A percentile compares a stretch with the other conserved stretches of the same genome.
Conservation (phyloP, 2,797 vertebrate species). For the Synanceia verrucosa region DNA sequence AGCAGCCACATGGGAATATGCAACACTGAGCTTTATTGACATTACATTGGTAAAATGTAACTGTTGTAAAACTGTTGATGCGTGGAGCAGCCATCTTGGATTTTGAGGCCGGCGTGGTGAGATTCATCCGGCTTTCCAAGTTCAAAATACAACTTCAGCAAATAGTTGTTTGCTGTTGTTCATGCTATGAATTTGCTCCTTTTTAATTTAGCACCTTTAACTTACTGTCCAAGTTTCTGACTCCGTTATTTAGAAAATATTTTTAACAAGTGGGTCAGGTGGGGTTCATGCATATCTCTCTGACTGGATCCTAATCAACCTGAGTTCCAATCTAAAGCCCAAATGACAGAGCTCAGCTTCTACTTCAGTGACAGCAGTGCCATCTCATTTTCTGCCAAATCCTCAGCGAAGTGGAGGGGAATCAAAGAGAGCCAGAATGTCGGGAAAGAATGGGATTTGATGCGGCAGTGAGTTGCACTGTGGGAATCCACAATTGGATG, state of each 20-base stretch:
- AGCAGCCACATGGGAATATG: too few relatives aligned
- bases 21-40: not conserved
- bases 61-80: too few relatives aligned
- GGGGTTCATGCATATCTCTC: constrained; percentile 60
- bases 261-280: constrained; percentile 63
- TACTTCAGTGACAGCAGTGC: constrained; percentile 14
- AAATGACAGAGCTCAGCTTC: constrained; percentile 60
- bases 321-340: constrained; percentile 56
- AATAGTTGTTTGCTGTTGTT: too few relatives aligned
- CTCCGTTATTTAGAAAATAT: constrained; percentile 51
- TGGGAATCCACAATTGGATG: constrained; percentile 55
- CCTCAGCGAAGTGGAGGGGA: constrained; percentile 57
- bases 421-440: constrained; percentile 51
- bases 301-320: constrained; percentile 60
- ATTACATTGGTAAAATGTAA: not conserved
- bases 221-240: constrained; percentile 36
- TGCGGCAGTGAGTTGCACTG: constrained; percentile 44
- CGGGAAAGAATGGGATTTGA: constrained; percentile 61
- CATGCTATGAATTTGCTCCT: too few relatives aligned
- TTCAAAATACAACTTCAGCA: too few relatives aligned
- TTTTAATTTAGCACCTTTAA: too few relatives aligned
- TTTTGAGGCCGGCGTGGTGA: too few relatives aligned
- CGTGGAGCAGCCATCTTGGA: too few relatives aligned
- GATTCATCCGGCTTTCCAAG: too few relatives aligned
- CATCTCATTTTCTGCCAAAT: constrained; percentile 70